Evolutionary conservation across 1,140 invertebrate genomes (phyloP).

Genomic region (Lethrus apterus): DNA sequence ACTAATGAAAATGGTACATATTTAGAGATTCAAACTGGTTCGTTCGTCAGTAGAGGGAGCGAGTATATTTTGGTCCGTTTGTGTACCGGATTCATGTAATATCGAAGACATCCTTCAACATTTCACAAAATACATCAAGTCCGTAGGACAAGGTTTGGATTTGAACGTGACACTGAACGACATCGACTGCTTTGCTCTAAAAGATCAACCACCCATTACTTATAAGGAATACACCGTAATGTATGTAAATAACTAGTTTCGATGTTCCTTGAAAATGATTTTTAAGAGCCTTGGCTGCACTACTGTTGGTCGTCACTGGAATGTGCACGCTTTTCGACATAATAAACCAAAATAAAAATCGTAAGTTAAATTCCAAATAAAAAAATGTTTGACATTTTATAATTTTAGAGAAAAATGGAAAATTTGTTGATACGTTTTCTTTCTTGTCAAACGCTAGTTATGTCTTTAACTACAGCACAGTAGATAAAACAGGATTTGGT

Average conservation of each 20-base stretch:
- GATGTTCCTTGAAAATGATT: no score
- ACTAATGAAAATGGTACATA: no score
- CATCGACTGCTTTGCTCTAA: slow-evolving; percentile 19
- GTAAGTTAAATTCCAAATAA: background rate
- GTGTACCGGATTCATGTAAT: slow-evolving; percentile 27
- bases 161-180: slow-evolving; percentile 21
- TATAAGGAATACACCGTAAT: slow-evolving; percentile 18
- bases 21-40: slow-evolving; percentile 21
- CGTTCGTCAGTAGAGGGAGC: slow-evolving; percentile 18
- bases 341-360: no score
- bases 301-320: no score
- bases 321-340: no score
- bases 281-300: no score
- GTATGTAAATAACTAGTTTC: slow-evolving; percentile 21
- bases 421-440: slow-evolving; percentile 21
- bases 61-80: slow-evolving; percentile 26
- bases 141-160: slow-evolving; percentile 24
- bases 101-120: slow-evolving; percentile 20
- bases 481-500: slow-evolving; percentile 18
- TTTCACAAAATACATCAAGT: slow-evolving; percentile 24
- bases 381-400: slow-evolving; percentile 3
- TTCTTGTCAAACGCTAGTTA: slow-evolving; percentile 17
- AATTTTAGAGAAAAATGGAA: slow-evolving; percentile 3
- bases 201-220: slow-evolving; percentile 18
- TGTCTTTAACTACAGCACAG: slow-evolving; percentile 18